Conservation (phyloP, 2,797 vertebrate species). For the Propithecus perrieri region DNA sequence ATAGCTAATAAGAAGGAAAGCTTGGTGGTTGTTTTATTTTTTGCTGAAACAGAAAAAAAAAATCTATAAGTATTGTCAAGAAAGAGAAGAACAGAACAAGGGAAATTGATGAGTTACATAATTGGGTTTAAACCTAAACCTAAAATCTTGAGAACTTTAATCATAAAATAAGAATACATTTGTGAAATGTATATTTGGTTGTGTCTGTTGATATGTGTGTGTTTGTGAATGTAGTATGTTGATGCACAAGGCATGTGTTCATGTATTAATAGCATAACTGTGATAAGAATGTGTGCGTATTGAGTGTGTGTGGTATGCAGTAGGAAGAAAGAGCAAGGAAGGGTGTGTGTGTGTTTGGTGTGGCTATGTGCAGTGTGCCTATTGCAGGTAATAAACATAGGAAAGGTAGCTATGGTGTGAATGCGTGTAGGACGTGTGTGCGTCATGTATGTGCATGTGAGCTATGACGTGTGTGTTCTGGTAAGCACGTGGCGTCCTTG, state of each 20-base stretch:
- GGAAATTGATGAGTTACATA: neutral
- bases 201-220: neutral
- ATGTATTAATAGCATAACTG: neutral
- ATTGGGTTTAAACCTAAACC: slow-evolving; percentile 48
- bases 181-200: neutral
- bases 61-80: neutral
- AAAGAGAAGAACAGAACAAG: neutral
- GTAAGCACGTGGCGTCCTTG: neutral
- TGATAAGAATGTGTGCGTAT: neutral
- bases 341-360: neutral
- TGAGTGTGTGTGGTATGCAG: neutral
- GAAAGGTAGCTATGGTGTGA: neutral
- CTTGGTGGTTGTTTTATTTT: neutral
- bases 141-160: slow-evolving; percentile 31
- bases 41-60: slow-evolving; percentile 29
- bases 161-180: neutral
- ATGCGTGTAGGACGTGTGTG: neutral
- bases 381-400: neutral
- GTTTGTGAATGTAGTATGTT: neutral
- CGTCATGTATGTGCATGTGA: fast-evolving
- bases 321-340: neutral
- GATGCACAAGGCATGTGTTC: neutral
- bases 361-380: neutral
- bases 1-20: slow-evolving; percentile 9
- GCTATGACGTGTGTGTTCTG: neutral